Evolutionary conservation across 2,113 vertebrate species (phyloP).

Genomic region (Paracanthobrama guichenoti): DNA sequence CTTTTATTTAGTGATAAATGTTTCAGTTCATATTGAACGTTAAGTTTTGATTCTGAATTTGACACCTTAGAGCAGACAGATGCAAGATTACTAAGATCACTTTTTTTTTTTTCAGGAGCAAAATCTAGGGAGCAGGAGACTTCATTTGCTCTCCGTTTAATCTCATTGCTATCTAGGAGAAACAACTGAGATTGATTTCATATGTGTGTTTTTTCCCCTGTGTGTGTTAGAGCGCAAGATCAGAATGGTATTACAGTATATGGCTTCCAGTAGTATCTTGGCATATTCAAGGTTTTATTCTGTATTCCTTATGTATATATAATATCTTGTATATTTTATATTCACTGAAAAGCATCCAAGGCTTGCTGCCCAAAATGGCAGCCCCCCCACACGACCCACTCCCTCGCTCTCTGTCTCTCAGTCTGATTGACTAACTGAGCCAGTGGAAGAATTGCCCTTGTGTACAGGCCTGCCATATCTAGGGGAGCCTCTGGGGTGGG

Average conservation of each 20-base stretch:
- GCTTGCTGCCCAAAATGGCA: constrained; percentile 19
- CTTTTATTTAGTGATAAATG: background rate
- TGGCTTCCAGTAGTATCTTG: background rate
- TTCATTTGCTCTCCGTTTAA: constrained; percentile 18
- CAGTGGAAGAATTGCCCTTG: constrained; percentile 50
- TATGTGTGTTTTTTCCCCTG: background rate
- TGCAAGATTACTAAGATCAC: background rate
- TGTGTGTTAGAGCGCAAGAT: background rate
- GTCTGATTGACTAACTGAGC: constrained; percentile 51
- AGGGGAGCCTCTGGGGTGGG: constrained; percentile 40
- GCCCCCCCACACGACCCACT: background rate
- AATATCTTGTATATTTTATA: background rate
- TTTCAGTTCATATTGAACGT: background rate
- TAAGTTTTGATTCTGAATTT: background rate
- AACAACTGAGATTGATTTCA: background rate
- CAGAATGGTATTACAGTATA: constrained; percentile 6
- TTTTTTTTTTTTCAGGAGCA: background rate
- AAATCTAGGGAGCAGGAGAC: background rate
- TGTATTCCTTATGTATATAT: background rate
- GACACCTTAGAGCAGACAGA: background rate
- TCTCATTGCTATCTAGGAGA: constrained; percentile 15
- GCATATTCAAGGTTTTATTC: too few relatives aligned
- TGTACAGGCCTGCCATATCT: constrained; percentile 51
- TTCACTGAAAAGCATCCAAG: constrained; percentile 16
- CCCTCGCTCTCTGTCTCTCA: background rate